Percentiles rank a stretch among this genome's conserved stretches.
Evolutionary conservation across 2,888 invertebrate species (phyloP).

Genomic region (Chirona hameri): DNA sequence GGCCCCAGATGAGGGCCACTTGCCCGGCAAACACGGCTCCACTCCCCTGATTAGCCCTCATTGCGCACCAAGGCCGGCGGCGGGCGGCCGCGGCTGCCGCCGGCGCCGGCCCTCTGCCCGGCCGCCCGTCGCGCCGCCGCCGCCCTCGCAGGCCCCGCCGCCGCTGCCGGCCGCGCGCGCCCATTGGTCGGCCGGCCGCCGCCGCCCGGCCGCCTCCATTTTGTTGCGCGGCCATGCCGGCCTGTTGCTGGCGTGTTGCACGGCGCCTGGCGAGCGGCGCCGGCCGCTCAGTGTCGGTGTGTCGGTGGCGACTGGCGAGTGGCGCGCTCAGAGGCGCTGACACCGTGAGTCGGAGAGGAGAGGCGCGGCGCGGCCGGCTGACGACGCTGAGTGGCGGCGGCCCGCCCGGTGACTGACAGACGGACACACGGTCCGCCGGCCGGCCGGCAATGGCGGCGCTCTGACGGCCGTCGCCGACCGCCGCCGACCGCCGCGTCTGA

Average conservation of each 20-base stretch:
- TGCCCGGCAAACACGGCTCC: background rate
- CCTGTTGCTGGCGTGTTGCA: conserved; percentile 22
- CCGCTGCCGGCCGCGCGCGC: background rate
- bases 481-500: background rate
- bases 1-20: conserved; percentile 7
- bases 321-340: background rate
- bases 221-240: conserved; percentile 28
- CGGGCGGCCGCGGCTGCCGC: background rate
- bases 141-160: conserved; percentile 24
- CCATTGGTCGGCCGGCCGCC: conserved; percentile 26
- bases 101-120: background rate
- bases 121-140: background rate
- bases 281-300: background rate
- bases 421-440: background rate
- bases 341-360: background rate
- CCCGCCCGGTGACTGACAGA: background rate
- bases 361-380: background rate
- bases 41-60: conserved; percentile 9
- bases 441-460: background rate
- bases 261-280: background rate
- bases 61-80: conserved; percentile 13
- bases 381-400: background rate
- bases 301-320: background rate
- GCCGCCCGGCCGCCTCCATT: conserved; percentile 23
- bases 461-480: background rate